Evolutionary conservation across 2,888 invertebrate species (phyloP).

Genomic region (Apoda limacodes): DNA sequence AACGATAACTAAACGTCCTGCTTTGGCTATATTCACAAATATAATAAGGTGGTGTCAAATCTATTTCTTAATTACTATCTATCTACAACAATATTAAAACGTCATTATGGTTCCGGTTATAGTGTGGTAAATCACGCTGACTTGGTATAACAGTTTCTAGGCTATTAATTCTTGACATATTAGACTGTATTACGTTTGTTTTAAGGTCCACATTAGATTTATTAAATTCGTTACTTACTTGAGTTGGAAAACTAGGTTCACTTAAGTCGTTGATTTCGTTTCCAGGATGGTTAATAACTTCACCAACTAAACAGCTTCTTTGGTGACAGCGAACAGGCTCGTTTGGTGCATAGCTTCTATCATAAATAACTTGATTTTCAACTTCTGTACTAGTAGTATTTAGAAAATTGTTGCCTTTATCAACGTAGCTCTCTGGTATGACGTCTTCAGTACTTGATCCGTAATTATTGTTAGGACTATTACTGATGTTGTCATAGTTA

Average conservation of each 20-base stretch:
- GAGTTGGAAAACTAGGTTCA: constrained; percentile 47
- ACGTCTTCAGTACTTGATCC: constrained; percentile 43
- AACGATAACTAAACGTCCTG: constrained; percentile 26
- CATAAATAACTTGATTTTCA: constrained; percentile 37
- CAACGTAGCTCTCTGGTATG: constrained; percentile 33
- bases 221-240: constrained; percentile 34
- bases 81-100: constrained; percentile 49
- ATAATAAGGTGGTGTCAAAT: constrained; percentile 36
- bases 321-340: constrained; percentile 44
- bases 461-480: constrained; percentile 45
- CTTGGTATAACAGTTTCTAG: too few relatives aligned
- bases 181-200: constrained; percentile 14
- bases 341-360: constrained; percentile 37
- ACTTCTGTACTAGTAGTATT: constrained; percentile 26
- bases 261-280: constrained; percentile 36
- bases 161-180: constrained; percentile 8
- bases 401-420: constrained; percentile 32
- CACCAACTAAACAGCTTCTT: constrained; percentile 32
- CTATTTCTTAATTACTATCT: constrained; percentile 44
- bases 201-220: constrained; percentile 32
- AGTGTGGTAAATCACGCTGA: constrained; percentile 45
- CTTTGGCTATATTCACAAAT: constrained; percentile 22
- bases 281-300: constrained; percentile 40
- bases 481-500: constrained; percentile 52
- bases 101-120: constrained; percentile 57